Conservation (phyloP, 1,140 invertebrate genomes). For the Eriocheir sinensis region DNA sequence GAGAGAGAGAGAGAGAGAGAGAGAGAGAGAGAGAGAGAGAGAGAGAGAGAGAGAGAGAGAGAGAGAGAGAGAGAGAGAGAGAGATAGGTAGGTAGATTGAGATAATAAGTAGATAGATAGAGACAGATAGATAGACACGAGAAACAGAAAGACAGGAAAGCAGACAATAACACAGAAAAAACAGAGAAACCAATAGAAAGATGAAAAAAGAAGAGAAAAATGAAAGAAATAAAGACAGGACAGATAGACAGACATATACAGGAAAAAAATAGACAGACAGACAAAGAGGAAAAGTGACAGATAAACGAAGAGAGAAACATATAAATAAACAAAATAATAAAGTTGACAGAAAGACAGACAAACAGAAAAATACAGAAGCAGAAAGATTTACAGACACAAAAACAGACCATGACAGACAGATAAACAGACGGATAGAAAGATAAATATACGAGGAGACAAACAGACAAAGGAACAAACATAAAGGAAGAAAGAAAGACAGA, state of each 20-base stretch:
- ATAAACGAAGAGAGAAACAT: too few species aligned
- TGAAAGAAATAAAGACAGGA: neutral
- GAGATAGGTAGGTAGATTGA: neutral
- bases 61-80: constrained; percentile 28
- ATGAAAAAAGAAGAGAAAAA: too few species aligned
- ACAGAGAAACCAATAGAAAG: neutral
- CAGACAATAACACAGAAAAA: neutral
- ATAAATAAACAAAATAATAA: too few species aligned
- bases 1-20: neutral
- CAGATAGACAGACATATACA: neutral
- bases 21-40: neutral
- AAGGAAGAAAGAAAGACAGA: neutral
- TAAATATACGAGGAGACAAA: too few species aligned
- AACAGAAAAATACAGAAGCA: neutral
- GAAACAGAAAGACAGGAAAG: neutral
- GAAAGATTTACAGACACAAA: neutral
- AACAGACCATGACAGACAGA: too few species aligned
- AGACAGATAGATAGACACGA: neutral
- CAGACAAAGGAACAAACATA: too few species aligned
- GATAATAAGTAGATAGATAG: neutral
- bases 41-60: constrained; percentile 44
- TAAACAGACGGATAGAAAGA: too few species aligned
- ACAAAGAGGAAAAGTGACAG: too few species aligned
- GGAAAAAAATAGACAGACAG: too few species aligned
- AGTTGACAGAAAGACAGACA: too few species aligned